phyloP scores from a whole-genome alignment of 2,113 vertebrate genomes.

The Falcunculus frontatus region DNA sequence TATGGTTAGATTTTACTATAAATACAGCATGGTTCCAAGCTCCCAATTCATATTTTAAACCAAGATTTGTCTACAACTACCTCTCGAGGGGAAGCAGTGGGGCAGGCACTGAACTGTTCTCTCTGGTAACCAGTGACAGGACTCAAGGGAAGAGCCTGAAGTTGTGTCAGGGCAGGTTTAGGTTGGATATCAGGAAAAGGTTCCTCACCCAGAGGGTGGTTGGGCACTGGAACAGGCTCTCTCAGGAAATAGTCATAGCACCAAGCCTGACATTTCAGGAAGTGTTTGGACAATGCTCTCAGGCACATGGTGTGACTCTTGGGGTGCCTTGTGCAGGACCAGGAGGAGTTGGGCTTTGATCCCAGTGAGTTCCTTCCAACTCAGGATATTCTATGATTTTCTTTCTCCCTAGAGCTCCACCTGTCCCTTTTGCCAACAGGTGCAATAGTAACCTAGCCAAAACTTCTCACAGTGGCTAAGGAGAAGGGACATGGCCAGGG shows the following conservation, averaged over 20 bases:
- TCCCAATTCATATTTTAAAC: background rate
- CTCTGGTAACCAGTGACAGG: background rate
- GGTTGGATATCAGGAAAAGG: background rate
- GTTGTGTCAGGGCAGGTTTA: background rate
- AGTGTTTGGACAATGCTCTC: background rate
- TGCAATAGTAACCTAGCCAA: background rate
- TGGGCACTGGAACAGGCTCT: background rate
- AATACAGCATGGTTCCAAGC: background rate
- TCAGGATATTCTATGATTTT: background rate
- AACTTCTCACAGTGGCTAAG: background rate
- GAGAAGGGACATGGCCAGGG: background rate
- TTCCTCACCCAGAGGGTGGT: background rate
- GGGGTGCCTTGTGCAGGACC: background rate
- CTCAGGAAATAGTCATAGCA: accelerated
- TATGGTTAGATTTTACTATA: background rate
- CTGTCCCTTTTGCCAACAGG: background rate
- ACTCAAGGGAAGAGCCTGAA: background rate
- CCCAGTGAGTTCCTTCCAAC: background rate
- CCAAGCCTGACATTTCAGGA: background rate
- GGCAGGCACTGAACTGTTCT: background rate
- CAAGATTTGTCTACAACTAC: background rate
- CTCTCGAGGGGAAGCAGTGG: background rate
- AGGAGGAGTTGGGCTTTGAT: background rate
- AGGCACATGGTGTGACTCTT: background rate
- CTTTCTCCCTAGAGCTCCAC: background rate